These are phyloP conservation scores for Myiozetetes cayanensis DNA, from an alignment of 2,113 vertebrate species.

Conservation along the genomic window DNA sequence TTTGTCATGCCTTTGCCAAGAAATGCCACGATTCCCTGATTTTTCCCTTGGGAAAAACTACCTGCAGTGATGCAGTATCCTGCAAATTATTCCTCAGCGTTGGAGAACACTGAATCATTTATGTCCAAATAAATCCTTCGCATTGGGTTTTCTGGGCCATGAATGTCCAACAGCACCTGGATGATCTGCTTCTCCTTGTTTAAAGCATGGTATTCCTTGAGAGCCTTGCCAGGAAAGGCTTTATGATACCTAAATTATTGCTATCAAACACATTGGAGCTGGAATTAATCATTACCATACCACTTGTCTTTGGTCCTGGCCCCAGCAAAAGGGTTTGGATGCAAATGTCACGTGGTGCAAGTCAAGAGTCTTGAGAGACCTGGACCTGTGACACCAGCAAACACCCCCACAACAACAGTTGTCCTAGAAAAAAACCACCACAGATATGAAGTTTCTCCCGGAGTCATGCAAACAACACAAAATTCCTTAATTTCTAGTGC, in stretches of 20 bases:
- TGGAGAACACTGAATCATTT: neutral
- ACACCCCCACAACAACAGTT: rapidly evolving
- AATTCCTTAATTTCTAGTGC: neutral
- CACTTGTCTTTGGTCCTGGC: neutral
- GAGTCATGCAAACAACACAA: neutral
- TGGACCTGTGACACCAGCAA: neutral
- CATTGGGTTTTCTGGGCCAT: neutral
- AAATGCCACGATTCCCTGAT: neutral
- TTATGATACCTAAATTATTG: neutral
- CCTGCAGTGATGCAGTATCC: rapidly evolving
- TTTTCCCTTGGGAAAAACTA: neutral
- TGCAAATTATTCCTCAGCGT: neutral
- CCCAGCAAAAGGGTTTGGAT: neutral
- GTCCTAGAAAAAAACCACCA: neutral
- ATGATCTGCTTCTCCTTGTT: rapidly evolving
- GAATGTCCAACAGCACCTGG: neutral
- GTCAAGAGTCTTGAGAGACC: neutral
- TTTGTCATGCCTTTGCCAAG: neutral
- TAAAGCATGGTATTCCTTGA: neutral
- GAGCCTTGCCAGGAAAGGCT: neutral
- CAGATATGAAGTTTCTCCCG: neutral
- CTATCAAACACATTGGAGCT: neutral
- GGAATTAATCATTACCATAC: neutral
- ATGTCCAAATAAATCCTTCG: neutral
- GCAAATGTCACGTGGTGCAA: neutral